Conservation (phyloP, 2,797 vertebrate genomes). For the Pelodytes ibericus region DNA sequence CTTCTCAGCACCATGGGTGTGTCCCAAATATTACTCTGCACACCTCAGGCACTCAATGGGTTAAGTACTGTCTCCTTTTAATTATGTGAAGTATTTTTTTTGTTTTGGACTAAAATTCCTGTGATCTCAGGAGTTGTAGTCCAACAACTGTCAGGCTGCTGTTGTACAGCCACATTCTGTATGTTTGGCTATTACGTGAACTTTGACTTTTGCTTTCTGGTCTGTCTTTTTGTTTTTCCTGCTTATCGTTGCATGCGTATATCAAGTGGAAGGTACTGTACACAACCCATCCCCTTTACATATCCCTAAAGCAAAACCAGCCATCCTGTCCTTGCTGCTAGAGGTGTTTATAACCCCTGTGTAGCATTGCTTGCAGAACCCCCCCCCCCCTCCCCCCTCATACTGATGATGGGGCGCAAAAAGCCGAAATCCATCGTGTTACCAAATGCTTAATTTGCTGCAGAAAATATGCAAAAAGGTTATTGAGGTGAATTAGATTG, state of each 20-base stretch:
- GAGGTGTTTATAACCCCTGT: slow-evolving; percentile 30
- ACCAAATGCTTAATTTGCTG: slow-evolving; percentile 13
- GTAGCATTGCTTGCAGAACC: slow-evolving; percentile 42
- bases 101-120: not conserved
- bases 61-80: no score
- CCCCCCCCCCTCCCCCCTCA: no score
- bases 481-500: slow-evolving; percentile 28
- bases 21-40: no score
- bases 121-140: not conserved
- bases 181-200: slow-evolving; percentile 55
- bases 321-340: slow-evolving; percentile 25
- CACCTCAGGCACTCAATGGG: no score
- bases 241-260: slow-evolving; percentile 63
- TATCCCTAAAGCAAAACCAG: slow-evolving; percentile 22
- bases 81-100: no score
- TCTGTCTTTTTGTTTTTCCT: slow-evolving; percentile 49
- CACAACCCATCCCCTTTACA: slow-evolving; percentile 37
- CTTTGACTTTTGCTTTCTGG: slow-evolving; percentile 46
- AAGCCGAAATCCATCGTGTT: slow-evolving; percentile 22
- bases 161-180: slow-evolving; percentile 11
- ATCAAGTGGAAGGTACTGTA: slow-evolving; percentile 76
- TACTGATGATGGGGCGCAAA: slow-evolving; percentile 12
- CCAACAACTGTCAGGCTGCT: not conserved
- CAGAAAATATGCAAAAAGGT: slow-evolving; percentile 15
- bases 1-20: no score